These are phyloP conservation scores for Lates calcarifer DNA, from an alignment of 2,113 vertebrate genomes.

Conservation along the genomic window DNA sequence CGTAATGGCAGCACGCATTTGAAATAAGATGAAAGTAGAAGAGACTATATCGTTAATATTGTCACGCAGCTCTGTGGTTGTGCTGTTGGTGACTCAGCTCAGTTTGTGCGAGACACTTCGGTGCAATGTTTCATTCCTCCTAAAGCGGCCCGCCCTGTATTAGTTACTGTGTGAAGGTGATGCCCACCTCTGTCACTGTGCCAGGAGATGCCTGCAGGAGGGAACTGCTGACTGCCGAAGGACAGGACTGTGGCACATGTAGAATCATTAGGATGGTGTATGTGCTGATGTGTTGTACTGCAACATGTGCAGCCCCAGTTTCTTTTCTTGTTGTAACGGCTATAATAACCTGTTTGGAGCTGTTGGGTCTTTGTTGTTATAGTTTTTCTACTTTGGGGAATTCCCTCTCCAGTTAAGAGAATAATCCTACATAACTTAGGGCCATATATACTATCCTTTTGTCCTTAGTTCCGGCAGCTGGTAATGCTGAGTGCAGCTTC, in stretches of 20 bases:
- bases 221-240: conserved; percentile 54
- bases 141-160: conserved; percentile 45
- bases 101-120: conserved; percentile 38
- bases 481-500: conserved; percentile 58
- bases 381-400: conserved; percentile 24
- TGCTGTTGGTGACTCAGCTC: conserved; percentile 57
- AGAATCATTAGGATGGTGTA: neutral
- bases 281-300: neutral
- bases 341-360: neutral
- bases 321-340: neutral
- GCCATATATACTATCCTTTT: conserved; percentile 45
- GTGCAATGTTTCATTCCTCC: conserved; percentile 32
- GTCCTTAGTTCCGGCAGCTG: conserved; percentile 67
- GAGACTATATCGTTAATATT: neutral
- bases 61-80: neutral
- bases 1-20: neutral
- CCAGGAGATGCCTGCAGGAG: conserved; percentile 59
- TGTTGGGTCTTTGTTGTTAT: neutral
- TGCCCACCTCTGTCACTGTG: conserved; percentile 60
- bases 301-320: neutral
- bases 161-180: conserved; percentile 70
- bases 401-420: conserved; percentile 29
- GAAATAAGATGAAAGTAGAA: neutral
- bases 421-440: conserved; percentile 40
- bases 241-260: conserved; percentile 25